Evolutionary conservation across 2,113 vertebrate species (phyloP), one percentile per base, ranked within the genome.

Genomic region (Gymnogyps californianus): DNA sequence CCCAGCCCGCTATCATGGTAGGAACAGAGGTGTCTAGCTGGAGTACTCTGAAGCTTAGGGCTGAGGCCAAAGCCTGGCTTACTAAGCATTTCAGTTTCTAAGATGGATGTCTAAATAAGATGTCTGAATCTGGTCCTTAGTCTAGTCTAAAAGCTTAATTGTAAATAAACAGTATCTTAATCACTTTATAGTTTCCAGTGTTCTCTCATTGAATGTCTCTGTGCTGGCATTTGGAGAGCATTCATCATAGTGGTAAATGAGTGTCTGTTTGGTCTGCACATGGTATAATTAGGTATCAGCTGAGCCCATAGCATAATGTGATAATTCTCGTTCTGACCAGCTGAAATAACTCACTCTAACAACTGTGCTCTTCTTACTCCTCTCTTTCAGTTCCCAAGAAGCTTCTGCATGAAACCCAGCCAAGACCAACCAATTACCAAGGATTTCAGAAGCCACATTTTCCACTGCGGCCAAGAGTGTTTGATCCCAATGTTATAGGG

Each of bases 401-500:
- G 95, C 97, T 99, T 85, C 97, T 99, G 75, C 98, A 99, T 97
- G 98, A 99, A 96, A 98, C 97, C 36, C 96, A 97, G 96, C 95
- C 98, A 97, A 98, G 96, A 89, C 95, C 98, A 44, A 98, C 98
- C 29, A 92, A 72, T 78, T 98, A 97, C 97, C 94, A 98, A 90
- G 95, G 97, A 55, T 88, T 94, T 75, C 97, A 96, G 89, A 97
- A 97, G 59, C 97, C 95, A 42, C 97, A 65, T 98, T 97, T 96
- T 54, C 96, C 98, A 1, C 92, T 93, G 81, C 88, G 31, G 79
- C 96, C 98, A 47, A 90, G 96, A 71, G 93, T 81, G 74, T 98
- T 98, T 98, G 99, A 99, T 97, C 99, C 98, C 80, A 98, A 98
- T 97, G 97, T 99, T 96, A 98, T 99, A 97, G 98, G 98, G 97